Conservation (phyloP, 2,888 invertebrate species). For the Lasioglossum pauxillum region DNA sequence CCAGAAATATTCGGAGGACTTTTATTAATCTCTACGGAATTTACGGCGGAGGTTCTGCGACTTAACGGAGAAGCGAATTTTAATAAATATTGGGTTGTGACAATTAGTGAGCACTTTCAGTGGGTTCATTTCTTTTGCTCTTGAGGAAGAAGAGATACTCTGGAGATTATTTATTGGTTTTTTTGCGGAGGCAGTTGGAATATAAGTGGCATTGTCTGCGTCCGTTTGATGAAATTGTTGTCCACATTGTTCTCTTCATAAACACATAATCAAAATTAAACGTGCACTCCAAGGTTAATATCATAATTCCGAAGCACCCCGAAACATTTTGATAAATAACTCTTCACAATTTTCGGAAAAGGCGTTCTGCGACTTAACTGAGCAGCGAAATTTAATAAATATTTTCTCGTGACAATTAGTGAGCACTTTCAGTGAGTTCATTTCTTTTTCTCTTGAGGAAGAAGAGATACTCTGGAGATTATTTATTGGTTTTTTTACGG, state of each 20-base stretch:
- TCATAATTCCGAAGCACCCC: no score
- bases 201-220: no score
- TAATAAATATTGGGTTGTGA: background rate
- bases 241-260: no score
- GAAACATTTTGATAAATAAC: background rate
- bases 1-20: background rate
- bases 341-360: background rate
- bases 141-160: background rate
- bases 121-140: background rate
- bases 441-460: background rate
- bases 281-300: no score
- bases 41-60: background rate
- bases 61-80: background rate
- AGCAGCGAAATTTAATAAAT: background rate
- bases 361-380: background rate
- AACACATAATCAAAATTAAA: no score
- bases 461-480: background rate
- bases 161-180: no score
- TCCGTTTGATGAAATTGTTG: no score
- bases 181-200: no score
- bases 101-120: background rate
- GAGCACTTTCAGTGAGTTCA: background rate
- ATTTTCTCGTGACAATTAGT: background rate
- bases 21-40: slow-evolving; percentile 1
- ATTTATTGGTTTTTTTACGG: no score